These are phyloP conservation scores for Rhinatrema bivittatum DNA, from an alignment of 2,797 vertebrate genomes.

Conservation along the genomic window DNA sequence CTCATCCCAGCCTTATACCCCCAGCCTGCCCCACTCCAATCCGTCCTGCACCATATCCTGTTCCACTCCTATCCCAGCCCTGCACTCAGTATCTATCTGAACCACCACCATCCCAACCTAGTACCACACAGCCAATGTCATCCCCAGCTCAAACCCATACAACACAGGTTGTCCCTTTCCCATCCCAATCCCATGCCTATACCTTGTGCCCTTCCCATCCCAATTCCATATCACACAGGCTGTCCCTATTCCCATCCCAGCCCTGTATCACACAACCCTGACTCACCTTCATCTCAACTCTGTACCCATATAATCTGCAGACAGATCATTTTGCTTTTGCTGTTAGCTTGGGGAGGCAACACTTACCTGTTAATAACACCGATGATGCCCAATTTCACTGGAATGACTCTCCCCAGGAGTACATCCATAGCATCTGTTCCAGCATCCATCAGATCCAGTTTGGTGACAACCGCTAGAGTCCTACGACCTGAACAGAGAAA, in stretches of 20 bases:
- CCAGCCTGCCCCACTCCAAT: no score
- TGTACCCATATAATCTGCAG: no score
- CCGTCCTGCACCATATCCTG: no score
- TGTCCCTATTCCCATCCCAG: no score
- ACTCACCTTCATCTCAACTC: no score
- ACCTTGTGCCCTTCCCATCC: neutral
- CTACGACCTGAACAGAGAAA: slow-evolving; percentile 52
- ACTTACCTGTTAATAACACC: slow-evolving; percentile 76
- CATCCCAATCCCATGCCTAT: neutral
- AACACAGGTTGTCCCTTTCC: neutral
- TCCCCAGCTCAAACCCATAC: neutral
- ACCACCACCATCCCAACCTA: neutral
- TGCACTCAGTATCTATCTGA: neutral
- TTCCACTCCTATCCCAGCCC: neutral
- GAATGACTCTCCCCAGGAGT: slow-evolving; percentile 70
- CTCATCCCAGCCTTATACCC: no score
- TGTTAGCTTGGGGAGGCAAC: no score
- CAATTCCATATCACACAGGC: neutral
- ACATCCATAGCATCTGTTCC: slow-evolving; percentile 73
- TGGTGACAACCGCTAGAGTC: slow-evolving; percentile 70
- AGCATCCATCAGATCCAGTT: slow-evolving; percentile 75
- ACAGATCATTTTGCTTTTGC: no score
- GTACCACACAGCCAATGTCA: neutral
- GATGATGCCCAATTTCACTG: slow-evolving; percentile 70
- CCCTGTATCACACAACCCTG: no score